Evolutionary conservation across 2,888 invertebrate genomes (phyloP).

Genomic region (Dione vanillae): DNA sequence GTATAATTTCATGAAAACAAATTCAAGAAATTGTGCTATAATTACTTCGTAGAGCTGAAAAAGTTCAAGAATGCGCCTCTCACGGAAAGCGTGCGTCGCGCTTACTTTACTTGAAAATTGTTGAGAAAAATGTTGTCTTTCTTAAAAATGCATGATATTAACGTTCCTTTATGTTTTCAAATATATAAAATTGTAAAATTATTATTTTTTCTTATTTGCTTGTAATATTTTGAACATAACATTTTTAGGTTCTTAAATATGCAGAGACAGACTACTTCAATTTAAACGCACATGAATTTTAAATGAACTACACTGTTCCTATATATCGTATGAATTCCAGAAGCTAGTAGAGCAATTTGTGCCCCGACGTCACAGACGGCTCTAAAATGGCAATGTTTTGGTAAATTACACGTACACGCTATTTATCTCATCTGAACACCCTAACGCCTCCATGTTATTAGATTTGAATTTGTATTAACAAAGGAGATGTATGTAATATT

Average conservation of each 20-base stretch:
- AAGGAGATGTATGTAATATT: background rate
- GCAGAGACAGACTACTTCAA: background rate
- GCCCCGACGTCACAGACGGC: conserved; percentile 60
- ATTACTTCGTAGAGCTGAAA: conserved; percentile 41
- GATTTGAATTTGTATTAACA: conserved; percentile 20
- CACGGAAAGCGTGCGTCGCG: conserved; percentile 38
- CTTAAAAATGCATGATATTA: conserved; percentile 34
- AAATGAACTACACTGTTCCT: background rate
- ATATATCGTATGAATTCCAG: conserved; percentile 12
- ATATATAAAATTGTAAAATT: conserved; percentile 1
- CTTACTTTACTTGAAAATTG: conserved; percentile 41
- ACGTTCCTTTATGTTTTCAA: conserved; percentile 24
- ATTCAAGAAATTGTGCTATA: conserved; percentile 36
- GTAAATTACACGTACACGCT: conserved; percentile 67
- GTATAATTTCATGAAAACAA: conserved; percentile 28
- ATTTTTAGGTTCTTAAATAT: background rate
- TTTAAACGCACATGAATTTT: background rate
- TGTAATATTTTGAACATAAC: no score
- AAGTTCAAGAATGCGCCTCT: conserved; percentile 44
- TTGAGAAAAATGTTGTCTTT: conserved; percentile 35
- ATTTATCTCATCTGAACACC: conserved; percentile 65
- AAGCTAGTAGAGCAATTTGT: conserved; percentile 65
- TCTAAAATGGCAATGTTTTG: conserved; percentile 64
- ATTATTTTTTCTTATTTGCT: background rate
- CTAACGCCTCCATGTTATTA: conserved; percentile 49